These are phyloP conservation scores for Phalacrocorax carbo DNA, from an alignment of 2,113 vertebrate genomes.

Conservation along the genomic window DNA sequence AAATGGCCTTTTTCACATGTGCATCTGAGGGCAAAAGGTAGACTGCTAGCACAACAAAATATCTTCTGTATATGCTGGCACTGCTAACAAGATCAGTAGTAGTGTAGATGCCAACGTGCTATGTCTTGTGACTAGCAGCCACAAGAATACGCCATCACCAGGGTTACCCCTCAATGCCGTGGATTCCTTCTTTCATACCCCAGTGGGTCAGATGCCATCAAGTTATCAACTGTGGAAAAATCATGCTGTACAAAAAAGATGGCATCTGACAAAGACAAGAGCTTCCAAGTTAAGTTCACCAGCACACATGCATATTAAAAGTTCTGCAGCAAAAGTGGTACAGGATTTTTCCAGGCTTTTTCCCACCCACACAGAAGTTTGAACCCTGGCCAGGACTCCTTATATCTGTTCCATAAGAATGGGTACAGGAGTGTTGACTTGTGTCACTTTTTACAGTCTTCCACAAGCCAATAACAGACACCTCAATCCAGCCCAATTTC, in stretches of 20 bases:
- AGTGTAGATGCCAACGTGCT: not conserved
- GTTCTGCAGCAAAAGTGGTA: not conserved
- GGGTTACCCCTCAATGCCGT: not conserved
- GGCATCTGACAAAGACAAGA: not conserved
- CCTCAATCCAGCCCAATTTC: not conserved
- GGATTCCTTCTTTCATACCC: not conserved
- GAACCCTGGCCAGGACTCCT: not conserved
- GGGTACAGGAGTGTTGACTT: not conserved
- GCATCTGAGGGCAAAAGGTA: not conserved
- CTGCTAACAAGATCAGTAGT: not conserved
- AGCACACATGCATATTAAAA: accelerated
- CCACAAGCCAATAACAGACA: not conserved
- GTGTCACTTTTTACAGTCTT: not conserved
- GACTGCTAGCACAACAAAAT: not conserved
- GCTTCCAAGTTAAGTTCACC: not conserved
- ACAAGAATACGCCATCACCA: not conserved
- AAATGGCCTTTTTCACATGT: not conserved
- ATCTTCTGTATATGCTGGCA: not conserved
- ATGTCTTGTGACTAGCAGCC: not conserved
- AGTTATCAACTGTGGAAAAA: not conserved
- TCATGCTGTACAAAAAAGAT: not conserved
- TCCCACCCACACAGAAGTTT: not conserved
- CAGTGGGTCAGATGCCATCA: not conserved
- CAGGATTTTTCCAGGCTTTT: not conserved
- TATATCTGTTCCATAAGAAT: not conserved